Evolutionary conservation across 2,888 invertebrate genomes (phyloP).

Genomic region (Oscheius onirici): DNA sequence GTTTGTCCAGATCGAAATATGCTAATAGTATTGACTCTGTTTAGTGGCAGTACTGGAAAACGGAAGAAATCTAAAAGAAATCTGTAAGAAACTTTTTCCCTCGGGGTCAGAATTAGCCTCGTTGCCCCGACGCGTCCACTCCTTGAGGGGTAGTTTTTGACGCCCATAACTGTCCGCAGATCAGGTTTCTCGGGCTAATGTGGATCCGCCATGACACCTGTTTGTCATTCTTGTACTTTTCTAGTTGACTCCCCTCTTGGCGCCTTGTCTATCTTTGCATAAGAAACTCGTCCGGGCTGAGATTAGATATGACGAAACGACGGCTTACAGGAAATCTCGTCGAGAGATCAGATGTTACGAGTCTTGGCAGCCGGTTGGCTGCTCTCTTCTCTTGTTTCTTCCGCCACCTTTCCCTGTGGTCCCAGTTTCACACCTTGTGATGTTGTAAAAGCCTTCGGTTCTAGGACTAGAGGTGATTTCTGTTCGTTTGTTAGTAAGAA

Average conservation of each 20-base stretch:
- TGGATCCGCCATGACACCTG: background rate
- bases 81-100: no score
- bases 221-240: background rate
- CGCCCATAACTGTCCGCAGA: slow-evolving; percentile 3
- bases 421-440: slow-evolving; percentile 64
- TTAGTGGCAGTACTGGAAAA: no score
- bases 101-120: no score
- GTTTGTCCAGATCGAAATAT: background rate
- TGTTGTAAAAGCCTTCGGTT: slow-evolving; percentile 32
- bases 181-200: slow-evolving; percentile 7
- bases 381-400: background rate
- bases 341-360: slow-evolving; percentile 1
- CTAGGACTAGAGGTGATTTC: slow-evolving; percentile 10
- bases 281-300: slow-evolving; percentile 19
- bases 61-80: no score
- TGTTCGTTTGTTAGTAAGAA: background rate
- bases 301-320: slow-evolving; percentile 27
- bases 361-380: slow-evolving; percentile 18
- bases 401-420: slow-evolving; percentile 63
- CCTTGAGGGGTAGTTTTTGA: background rate
- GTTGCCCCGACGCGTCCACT: no score
- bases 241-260: background rate
- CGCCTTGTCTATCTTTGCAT: slow-evolving; percentile 18
- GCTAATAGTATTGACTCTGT: no score
- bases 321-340: slow-evolving; percentile 31